A percentile compares a stretch with the other conserved stretches of the same genome.
These are phyloP conservation scores for Coracias cyanogaster DNA, from an alignment of 2,797 vertebrate genomes.

Conservation along the genomic window DNA sequence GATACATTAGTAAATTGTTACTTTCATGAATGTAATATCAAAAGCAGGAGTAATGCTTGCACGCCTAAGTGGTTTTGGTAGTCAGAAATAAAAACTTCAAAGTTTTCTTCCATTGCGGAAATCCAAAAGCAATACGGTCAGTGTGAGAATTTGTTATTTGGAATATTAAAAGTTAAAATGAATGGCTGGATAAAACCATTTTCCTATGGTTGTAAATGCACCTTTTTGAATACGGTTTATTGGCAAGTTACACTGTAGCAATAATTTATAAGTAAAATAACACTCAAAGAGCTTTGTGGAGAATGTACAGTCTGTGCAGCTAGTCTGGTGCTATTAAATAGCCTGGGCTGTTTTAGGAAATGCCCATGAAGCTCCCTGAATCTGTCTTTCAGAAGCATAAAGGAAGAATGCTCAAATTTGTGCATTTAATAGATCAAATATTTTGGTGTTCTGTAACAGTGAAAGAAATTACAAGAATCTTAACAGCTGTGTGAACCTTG, in stretches of 20 bases:
- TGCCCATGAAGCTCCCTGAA: not conserved
- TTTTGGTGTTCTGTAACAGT: not conserved
- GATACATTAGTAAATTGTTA: conserved; percentile 31
- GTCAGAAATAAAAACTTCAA: not conserved
- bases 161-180: conserved; percentile 15
- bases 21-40: conserved; percentile 29
- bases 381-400: not conserved
- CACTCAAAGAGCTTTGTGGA: not conserved
- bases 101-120: conserved; percentile 44
- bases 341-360: not conserved
- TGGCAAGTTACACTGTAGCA: not conserved
- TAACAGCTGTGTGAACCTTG: not conserved
- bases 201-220: not conserved
- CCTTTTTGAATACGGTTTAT: not conserved
- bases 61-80: conserved; percentile 15
- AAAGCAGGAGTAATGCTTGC: conserved; percentile 49
- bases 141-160: not conserved
- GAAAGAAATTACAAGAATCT: not conserved
- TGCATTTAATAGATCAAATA: conserved; percentile 15
- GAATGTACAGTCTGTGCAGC: not conserved
- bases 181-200: not conserved
- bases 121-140: not conserved
- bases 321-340: conserved; percentile 27
- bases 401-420: not conserved
- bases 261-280: conserved; percentile 5